Base-by-base conservation (phyloP, 2,888 invertebrate species). In the Pasiphila rectangulata region DNA sequence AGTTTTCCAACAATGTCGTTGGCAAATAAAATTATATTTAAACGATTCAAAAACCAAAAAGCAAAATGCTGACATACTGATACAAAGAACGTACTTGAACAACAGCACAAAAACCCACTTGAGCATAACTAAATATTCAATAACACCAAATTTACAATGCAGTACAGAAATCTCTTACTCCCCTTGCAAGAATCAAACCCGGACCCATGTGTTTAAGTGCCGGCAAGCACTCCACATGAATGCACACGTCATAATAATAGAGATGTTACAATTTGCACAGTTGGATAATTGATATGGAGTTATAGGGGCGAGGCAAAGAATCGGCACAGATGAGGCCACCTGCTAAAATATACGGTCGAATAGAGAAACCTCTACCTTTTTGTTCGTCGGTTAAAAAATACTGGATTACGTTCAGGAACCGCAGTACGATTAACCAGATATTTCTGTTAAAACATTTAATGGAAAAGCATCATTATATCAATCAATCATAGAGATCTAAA, bases 131-230 rank as follows among this genome's bases (percentile, higher is more conserved):
- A 47, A 58, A 56, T 54, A 56, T 53, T 56, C 56, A 51, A 57
- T 57, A 52, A 54, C 55, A 50, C 51, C 44, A 39, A 60, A 54
- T 54, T 56, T 58, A 55, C 54, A 61, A 59, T 51, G 50, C 56
- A 57, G 40, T 48, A 56, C 59, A 56, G 59, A 64, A 64, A 64
- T 39, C 62, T 56, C 70, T 69, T 58, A 51, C 55, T 65, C 73
- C 62, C 69, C 79, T 76, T 9, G n/a, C 32, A 3, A 82, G 84
- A 79, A 78, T 79, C 78, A 74, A 77, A 76, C 69, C 74, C 61
- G 48, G 63, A 66, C 77, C 67, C 87, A 88, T 87, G 87, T 87
- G 87, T 82, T 83, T 75, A 66, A 88, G 87, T 64, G 69, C 68
- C 63, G 66, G 70, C 57, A 57, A 56, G 56, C 69, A 68, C 76